Conservation (phyloP, 1,140 invertebrate genomes). For the Meteorus sp. region DNA sequence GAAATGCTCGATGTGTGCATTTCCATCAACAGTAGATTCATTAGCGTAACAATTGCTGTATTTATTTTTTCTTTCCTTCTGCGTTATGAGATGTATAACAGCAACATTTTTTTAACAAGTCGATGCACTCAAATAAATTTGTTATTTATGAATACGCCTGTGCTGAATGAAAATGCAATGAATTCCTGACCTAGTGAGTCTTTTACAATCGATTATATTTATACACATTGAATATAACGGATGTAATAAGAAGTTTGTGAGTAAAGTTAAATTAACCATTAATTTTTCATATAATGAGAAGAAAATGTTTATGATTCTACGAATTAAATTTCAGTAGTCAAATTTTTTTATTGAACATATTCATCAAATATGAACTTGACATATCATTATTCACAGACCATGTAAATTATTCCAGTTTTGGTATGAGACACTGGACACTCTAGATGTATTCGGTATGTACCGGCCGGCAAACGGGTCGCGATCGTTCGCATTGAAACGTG, state of each 20-base stretch:
- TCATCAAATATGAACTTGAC: too few species aligned
- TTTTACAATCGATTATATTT: constrained; percentile 33
- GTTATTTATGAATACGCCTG: too few species aligned
- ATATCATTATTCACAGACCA: too few species aligned
- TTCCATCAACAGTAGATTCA: too few species aligned
- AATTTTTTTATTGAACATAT: too few species aligned
- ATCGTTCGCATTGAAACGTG: constrained; percentile 31
- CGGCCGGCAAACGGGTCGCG: constrained; percentile 22
- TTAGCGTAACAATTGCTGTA: too few species aligned
- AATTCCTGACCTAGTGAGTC: constrained; percentile 48
- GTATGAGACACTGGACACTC: neutral
- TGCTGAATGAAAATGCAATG: constrained; percentile 33
- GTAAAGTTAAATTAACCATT: neutral
- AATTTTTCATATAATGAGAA: too few species aligned
- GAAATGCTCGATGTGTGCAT: too few species aligned
- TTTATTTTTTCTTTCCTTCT: neutral
- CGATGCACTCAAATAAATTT: constrained; percentile 4
- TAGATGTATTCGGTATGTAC: neutral
- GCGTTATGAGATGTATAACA: too few species aligned
- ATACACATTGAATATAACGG: constrained; percentile 11
- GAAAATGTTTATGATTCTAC: too few species aligned
- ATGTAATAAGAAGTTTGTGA: too few species aligned
- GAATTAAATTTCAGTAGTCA: too few species aligned
- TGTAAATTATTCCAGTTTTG: constrained; percentile 13
- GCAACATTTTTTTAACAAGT: neutral